Base-by-base conservation (phyloP, 2,797 vertebrate genomes). In the Peromyscus melanophrys region DNA sequence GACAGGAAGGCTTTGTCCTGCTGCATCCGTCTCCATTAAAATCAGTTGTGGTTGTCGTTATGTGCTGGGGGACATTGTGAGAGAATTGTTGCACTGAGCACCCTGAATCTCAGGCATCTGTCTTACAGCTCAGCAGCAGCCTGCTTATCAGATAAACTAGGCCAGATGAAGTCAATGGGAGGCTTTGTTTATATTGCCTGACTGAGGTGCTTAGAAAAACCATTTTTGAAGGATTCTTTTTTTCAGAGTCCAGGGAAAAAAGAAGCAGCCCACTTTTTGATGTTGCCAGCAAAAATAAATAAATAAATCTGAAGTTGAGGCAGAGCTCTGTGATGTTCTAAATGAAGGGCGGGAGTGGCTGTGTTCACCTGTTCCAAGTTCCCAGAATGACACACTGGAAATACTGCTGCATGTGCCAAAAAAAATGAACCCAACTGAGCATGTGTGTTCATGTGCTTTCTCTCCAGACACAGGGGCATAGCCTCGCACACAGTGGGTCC, bases 351-450 rank as follows among this genome's bases (percentile, higher is more conserved):
- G 34, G 29, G 78, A 21, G 3, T 13, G 81, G 63, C 69, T 90
- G 4, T 25, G 5, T 75, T 82, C 49, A 87, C 37, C 92, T 80
- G 55, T 46, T 55, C 67, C 31, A 31, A 76, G 43, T 82, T 92
- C 73, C 31, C 88, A 82, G 75, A 17, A 23, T 5, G 80, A 93
- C 76, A 90, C 88, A 0, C 37, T 96, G 95, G 93, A 84, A 97
- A 75, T 37, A 59, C 76, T 40, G 81, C 96, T 43, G 61, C 29
- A 80, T 85, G 76, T 85, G 43, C 93, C 69, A 34, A 25, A 55
- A 83, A 77, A 69, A 49, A 29, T 12, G 6, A 77, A n/a, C 23
- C 21, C 5, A 8, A 16, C 37, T 78, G 59, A 80, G 46, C 16
- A 21, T 82, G n/a, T 91, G 46, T 40, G 5, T 61, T 19, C 21